Evolutionary conservation across 2,113 vertebrate species (phyloP).

Genomic region (Ancistrus triradiatus): DNA sequence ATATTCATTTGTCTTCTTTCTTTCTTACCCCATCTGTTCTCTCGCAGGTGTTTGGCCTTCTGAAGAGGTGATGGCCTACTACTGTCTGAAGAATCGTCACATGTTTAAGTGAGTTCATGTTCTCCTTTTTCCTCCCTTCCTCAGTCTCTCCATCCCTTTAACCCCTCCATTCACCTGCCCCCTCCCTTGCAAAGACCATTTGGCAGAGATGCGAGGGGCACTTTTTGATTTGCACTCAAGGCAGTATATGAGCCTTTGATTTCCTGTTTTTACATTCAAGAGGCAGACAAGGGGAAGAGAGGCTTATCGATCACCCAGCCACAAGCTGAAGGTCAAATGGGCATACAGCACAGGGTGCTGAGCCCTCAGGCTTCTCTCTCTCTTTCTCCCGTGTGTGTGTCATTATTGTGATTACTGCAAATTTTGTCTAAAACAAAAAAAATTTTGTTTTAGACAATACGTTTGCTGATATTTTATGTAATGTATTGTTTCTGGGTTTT

Average conservation of each 20-base stretch:
- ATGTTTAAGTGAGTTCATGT: constrained; percentile 80
- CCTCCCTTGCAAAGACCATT: constrained; percentile 67
- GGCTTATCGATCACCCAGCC: constrained; percentile 81
- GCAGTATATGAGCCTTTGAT: constrained; percentile 92
- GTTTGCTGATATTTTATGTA: no score
- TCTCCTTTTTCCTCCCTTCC: background rate
- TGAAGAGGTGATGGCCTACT: constrained; percentile 95
- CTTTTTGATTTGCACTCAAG: constrained; percentile 95
- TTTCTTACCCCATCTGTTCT: constrained; percentile 13
- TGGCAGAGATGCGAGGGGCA: constrained; percentile 76
- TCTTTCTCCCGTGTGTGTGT: constrained; percentile 14
- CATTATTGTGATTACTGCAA: no score
- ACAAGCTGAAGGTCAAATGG: constrained; percentile 85
- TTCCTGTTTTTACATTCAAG: constrained; percentile 82
- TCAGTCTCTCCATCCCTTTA: background rate
- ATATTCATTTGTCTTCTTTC: constrained; percentile 28
- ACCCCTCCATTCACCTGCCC: constrained; percentile 11
- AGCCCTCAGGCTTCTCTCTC: constrained; percentile 27
- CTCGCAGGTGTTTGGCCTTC: constrained; percentile 90
- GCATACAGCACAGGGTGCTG: constrained; percentile 34
- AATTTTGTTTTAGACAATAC: no score
- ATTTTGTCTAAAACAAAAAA: no score
- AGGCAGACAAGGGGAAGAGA: constrained; percentile 79
- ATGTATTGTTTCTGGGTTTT: no score
- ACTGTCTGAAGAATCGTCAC: constrained; percentile 85